Percentiles rank a stretch among this genome's conserved stretches.
phyloP scores from a whole-genome alignment of 1,140 invertebrate genomes.

The Neodiprion virginianus region DNA sequence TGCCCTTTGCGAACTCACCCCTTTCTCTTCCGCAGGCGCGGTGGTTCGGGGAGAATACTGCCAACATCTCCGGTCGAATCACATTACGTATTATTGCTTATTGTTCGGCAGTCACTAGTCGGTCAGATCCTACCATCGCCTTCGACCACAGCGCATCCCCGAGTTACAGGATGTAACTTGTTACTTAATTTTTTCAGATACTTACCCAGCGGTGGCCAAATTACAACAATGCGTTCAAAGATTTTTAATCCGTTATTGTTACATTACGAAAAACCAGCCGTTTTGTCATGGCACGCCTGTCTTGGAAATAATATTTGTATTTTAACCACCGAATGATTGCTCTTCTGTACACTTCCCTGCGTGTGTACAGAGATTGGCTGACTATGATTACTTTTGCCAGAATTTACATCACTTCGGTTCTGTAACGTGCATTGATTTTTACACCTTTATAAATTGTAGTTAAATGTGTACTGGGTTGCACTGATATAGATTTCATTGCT shows the following conservation, averaged over 20 bases:
- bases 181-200: slow-evolving; percentile 31
- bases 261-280: too few species aligned
- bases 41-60: slow-evolving; percentile 43
- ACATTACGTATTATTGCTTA: slow-evolving; percentile 58
- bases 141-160: neutral
- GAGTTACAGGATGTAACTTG: slow-evolving; percentile 19
- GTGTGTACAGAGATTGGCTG: too few species aligned
- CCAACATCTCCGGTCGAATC: slow-evolving; percentile 53
- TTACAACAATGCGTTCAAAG: neutral
- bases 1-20: neutral
- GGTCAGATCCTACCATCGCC: slow-evolving; percentile 19
- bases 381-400: too few species aligned
- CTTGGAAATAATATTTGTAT: too few species aligned
- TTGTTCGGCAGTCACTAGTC: slow-evolving; percentile 46
- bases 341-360: too few species aligned
- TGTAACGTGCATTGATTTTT: too few species aligned
- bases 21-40: slow-evolving; percentile 36
- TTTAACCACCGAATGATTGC: too few species aligned
- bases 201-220: slow-evolving; percentile 26
- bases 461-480: too few species aligned
- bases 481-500: neutral
- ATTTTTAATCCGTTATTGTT: too few species aligned
- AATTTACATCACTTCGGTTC: too few species aligned
- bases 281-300: too few species aligned
- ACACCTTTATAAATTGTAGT: too few species aligned